These are phyloP conservation scores for Neoarius graeffei DNA, from an alignment of 2,113 vertebrate species.

Conservation along the genomic window DNA sequence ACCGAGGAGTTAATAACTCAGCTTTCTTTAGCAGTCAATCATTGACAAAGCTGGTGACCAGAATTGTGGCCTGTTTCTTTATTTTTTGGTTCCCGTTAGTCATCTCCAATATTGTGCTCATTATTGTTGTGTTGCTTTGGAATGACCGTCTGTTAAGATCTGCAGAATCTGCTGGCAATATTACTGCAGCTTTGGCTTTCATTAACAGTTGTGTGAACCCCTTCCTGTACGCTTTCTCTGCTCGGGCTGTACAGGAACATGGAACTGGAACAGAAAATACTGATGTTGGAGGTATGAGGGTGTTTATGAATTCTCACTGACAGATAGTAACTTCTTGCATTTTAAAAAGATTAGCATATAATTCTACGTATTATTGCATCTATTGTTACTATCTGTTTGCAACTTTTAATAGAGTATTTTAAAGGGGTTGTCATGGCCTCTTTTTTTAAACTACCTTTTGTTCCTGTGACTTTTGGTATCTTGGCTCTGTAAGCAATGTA, in stretches of 20 bases:
- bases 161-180: constrained; percentile 45
- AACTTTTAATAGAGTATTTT: no score
- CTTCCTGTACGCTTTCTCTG: constrained; percentile 73
- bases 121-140: constrained; percentile 49
- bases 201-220: constrained; percentile 76
- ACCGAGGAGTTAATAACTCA: constrained; percentile 64
- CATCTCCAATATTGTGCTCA: constrained; percentile 63
- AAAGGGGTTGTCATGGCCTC: no score
- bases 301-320: neutral
- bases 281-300: neutral
- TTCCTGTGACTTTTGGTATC: no score
- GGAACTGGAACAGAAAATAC: neutral
- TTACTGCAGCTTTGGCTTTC: constrained; percentile 66
- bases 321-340: neutral
- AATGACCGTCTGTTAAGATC: constrained; percentile 43
- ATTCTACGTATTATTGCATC: neutral
- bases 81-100: constrained; percentile 71
- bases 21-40: constrained; percentile 54
- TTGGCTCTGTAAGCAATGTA: no score
- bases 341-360: neutral
- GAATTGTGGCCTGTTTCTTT: constrained; percentile 66
- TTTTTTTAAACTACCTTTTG: no score
- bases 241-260: neutral
- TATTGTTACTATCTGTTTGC: no score
- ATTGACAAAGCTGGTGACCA: constrained; percentile 59